Percentiles rank a stretch among this genome's conserved stretches.
These are phyloP conservation scores for Polypedilum vanderplanki DNA, from an alignment of 1,140 invertebrate species.

Conservation along the genomic window DNA sequence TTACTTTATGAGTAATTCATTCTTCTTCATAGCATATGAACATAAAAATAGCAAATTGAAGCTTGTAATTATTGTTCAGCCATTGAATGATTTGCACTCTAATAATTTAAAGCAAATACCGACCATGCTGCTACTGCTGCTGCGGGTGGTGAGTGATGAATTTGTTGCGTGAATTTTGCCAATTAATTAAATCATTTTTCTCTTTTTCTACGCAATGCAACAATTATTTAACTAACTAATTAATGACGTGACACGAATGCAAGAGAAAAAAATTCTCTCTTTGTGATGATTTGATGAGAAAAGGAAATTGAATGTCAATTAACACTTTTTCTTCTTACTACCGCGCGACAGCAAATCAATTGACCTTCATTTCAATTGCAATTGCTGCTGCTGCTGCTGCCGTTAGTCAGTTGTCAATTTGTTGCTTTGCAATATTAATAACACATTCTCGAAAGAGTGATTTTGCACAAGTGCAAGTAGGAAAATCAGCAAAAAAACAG, in stretches of 20 bases:
- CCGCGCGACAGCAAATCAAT: slow-evolving; percentile 19
- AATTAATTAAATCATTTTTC: neutral
- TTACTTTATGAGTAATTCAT: neutral
- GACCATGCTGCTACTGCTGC: neutral
- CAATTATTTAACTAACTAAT: neutral
- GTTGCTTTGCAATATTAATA: slow-evolving; percentile 11
- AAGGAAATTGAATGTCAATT: neutral
- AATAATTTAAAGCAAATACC: neutral
- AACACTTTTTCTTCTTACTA: slow-evolving; percentile 8
- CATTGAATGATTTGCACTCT: slow-evolving; percentile 23
- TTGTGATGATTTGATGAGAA: neutral
- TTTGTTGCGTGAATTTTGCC: slow-evolving; percentile 1
- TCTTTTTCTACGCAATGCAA: neutral
- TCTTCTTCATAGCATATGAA: neutral
- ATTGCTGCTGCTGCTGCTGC: neutral
- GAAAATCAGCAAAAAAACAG: too few species aligned
- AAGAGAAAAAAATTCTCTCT: neutral
- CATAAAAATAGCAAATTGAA: neutral
- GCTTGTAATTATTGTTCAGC: slow-evolving; percentile 14
- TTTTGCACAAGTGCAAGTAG: too few species aligned
- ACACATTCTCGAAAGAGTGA: neutral
- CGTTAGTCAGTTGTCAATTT: slow-evolving; percentile 8
- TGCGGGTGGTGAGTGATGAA: neutral
- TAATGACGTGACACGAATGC: slow-evolving; percentile 1
- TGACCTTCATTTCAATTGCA: slow-evolving; percentile 21